A percentile compares a stretch with the other conserved stretches of the same genome.
phyloP scores from a whole-genome alignment of 2,113 vertebrate species.

The Gyps fulvus region DNA sequence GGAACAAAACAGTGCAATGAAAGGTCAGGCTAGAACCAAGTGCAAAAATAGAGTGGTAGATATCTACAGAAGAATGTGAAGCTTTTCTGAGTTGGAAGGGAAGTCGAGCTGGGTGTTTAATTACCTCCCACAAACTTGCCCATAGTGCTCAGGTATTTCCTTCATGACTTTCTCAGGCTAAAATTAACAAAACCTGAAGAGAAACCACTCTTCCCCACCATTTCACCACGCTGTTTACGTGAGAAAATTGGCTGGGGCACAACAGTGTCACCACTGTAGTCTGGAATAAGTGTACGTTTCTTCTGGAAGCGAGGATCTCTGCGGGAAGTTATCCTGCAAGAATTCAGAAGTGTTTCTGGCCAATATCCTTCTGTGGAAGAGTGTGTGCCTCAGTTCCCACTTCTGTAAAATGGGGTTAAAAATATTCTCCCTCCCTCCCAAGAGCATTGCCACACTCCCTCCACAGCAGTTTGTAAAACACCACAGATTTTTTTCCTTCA shows the following conservation, averaged over 20 bases:
- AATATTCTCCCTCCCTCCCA: not conserved
- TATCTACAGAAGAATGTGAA: not conserved
- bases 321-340: not conserved
- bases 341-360: not conserved
- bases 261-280: not conserved
- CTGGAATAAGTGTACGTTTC: not conserved
- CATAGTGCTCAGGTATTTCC: constrained; percentile 39
- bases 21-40: not conserved
- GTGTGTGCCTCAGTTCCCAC: constrained; percentile 4
- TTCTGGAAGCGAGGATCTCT: not conserved
- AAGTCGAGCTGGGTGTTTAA: not conserved
- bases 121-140: not conserved
- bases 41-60: not conserved
- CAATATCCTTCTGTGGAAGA: not conserved
- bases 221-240: not conserved
- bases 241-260: not conserved
- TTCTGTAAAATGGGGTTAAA: constrained; percentile 47
- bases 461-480: not conserved
- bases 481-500: not conserved
- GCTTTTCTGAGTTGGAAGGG: not conserved
- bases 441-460: not conserved
- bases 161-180: constrained; percentile 36
- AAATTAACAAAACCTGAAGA: constrained; percentile 28
- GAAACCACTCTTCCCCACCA: not conserved
- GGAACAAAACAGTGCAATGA: not conserved